These are phyloP conservation scores for Xenopus petersii DNA, from an alignment of 2,797 vertebrate genomes.

Conservation along the genomic window DNA sequence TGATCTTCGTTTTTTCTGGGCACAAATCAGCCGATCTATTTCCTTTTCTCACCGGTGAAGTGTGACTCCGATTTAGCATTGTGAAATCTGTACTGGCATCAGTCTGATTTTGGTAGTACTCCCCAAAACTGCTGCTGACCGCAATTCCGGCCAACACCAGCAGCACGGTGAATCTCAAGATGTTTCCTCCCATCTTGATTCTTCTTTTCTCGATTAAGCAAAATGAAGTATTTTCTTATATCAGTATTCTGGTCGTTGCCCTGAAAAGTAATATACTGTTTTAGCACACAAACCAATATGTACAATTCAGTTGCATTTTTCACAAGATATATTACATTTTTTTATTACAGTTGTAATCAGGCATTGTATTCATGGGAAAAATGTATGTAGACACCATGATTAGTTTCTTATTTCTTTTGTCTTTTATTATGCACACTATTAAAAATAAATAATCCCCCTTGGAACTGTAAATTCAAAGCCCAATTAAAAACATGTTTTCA, in stretches of 20 bases:
- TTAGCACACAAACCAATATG: too few species aligned
- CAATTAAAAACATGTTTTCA: too few species aligned
- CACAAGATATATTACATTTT: too few species aligned
- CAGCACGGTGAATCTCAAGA: slow-evolving; percentile 70
- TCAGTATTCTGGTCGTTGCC: slow-evolving; percentile 38
- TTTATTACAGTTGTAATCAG: too few species aligned
- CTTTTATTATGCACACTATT: too few species aligned
- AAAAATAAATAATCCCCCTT: too few species aligned
- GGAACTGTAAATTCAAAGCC: too few species aligned
- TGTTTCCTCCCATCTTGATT: slow-evolving; percentile 70
- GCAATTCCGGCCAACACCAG: slow-evolving; percentile 74
- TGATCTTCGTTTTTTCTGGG: slow-evolving; percentile 66
- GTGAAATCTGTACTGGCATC: slow-evolving; percentile 49
- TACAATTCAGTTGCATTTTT: too few species aligned
- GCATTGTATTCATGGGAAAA: too few species aligned
- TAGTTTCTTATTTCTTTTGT: too few species aligned
- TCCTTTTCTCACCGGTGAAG: slow-evolving; percentile 43
- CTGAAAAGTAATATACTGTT: slow-evolving; percentile 50
- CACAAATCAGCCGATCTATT: slow-evolving; percentile 61
- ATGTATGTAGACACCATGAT: too few species aligned
- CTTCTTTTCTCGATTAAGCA: neutral
- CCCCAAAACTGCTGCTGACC: slow-evolving; percentile 68
- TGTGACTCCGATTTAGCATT: slow-evolving; percentile 54
- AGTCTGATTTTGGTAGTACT: slow-evolving; percentile 57
- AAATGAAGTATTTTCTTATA: neutral